These are phyloP conservation scores for Tenthredo scrophulariae DNA, from an alignment of 2,888 invertebrate species.

Conservation along the genomic window DNA sequence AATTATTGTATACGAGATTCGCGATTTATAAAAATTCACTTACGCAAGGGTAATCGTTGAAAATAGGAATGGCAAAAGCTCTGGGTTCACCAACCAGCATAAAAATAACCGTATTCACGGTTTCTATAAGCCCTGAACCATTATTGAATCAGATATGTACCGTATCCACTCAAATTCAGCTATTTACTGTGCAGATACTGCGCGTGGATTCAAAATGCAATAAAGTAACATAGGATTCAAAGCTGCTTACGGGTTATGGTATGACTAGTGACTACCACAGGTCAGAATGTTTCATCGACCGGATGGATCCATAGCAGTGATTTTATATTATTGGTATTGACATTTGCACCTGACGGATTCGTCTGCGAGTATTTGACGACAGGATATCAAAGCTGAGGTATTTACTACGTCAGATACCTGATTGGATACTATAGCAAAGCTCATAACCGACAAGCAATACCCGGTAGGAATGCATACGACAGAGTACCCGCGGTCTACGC, in stretches of 20 bases:
- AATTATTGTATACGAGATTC: not conserved
- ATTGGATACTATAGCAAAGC: constrained; percentile 34
- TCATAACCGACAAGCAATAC: constrained; percentile 16
- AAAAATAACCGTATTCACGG: not conserved
- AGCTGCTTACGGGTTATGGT: not conserved
- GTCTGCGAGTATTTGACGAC: not conserved
- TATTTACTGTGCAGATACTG: not conserved
- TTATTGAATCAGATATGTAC: not conserved
- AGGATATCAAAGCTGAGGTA: constrained; percentile 9
- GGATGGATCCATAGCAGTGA: not conserved
- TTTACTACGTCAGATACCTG: constrained; percentile 21
- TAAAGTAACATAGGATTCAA: constrained; percentile 1
- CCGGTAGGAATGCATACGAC: constrained; percentile 27
- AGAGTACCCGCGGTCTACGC: not conserved
- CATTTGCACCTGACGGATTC: not conserved
- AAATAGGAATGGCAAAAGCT: not conserved
- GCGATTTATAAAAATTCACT: not conserved
- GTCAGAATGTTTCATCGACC: not conserved
- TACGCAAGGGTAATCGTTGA: not conserved
- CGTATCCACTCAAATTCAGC: not conserved
- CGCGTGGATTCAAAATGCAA: not conserved
- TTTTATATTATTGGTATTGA: not conserved
- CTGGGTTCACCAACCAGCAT: constrained; percentile 8
- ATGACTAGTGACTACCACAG: too few relatives aligned
- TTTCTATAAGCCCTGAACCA: not conserved